Conservation (phyloP, 2,888 invertebrate species). For the Pterobdella sp. region DNA sequence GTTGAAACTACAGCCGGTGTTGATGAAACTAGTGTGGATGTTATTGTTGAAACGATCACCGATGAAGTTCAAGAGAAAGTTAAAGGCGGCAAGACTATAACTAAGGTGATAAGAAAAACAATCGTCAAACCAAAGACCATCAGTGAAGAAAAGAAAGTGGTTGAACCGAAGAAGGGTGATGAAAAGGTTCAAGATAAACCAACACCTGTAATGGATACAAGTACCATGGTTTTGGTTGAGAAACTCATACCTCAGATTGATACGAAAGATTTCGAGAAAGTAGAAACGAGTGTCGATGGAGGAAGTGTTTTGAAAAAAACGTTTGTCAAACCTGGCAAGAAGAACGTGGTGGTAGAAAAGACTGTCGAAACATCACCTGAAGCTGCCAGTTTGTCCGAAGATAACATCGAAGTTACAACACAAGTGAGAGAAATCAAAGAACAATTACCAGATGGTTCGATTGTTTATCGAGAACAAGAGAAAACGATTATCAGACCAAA, state of each 20-base stretch:
- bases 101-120: conserved; percentile 12
- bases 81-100: not conserved
- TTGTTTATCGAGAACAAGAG: not conserved
- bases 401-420: conserved; percentile 1
- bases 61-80: not conserved
- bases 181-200: not conserved
- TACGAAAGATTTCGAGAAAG: not conserved
- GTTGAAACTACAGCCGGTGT: conserved; percentile 12
- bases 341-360: conserved; percentile 11
- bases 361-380: not conserved
- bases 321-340: not conserved
- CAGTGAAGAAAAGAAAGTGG: not conserved
- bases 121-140: conserved; percentile 15
- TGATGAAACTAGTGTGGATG: conserved; percentile 8
- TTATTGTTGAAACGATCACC: conserved; percentile 13
- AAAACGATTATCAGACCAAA: conserved; percentile 1
- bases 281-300: not conserved
- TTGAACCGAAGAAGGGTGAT: not conserved
- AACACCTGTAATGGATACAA: not conserved
- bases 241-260: not conserved
- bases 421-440: conserved; percentile 5
- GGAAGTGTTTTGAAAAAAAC: conserved; percentile 8
- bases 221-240: not conserved
- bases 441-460: conserved; percentile 5
- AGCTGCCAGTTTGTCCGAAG: not conserved